Conservation (phyloP, 2,888 invertebrate species). For the Euclidia mi region DNA sequence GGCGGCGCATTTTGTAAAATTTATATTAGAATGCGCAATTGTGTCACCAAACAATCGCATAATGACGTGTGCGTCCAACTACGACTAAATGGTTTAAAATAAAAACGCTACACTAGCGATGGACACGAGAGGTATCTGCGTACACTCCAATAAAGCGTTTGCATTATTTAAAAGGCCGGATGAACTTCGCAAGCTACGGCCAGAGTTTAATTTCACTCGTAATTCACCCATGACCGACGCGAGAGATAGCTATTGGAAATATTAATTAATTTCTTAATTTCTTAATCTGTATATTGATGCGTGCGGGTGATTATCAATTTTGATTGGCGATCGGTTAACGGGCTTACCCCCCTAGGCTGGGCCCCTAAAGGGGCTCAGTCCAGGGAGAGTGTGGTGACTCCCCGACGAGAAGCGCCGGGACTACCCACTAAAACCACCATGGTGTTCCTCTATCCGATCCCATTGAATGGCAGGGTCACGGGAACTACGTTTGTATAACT, state of each 20-base stretch:
- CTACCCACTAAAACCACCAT: too few species aligned
- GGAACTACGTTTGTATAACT: too few species aligned
- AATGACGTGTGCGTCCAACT: conserved; percentile 31
- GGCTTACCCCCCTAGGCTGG: too few species aligned
- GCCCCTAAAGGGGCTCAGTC: too few species aligned
- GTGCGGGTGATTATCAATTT: neutral
- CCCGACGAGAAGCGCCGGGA: too few species aligned
- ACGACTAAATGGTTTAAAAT: conserved; percentile 51
- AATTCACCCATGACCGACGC: conserved; percentile 73
- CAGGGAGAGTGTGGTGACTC: too few species aligned
- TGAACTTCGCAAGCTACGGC: conserved; percentile 76
- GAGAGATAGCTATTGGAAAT: conserved; percentile 69
- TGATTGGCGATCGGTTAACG: neutral
- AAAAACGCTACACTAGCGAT: conserved; percentile 66
- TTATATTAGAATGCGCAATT: too few species aligned
- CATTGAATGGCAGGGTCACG: too few species aligned
- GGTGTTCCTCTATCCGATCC: too few species aligned
- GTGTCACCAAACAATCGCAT: conserved; percentile 34
- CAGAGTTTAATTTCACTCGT: conserved; percentile 81
- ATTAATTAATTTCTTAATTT: conserved; percentile 70
- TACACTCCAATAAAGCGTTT: conserved; percentile 80
- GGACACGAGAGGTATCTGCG: conserved; percentile 64
- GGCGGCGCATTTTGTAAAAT: conserved; percentile 27
- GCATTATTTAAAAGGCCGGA: conserved; percentile 85
- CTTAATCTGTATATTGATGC: conserved; percentile 28